These are phyloP conservation scores for Pteronura brasiliensis DNA, from an alignment of 2,113 vertebrate species.

Conservation along the genomic window DNA sequence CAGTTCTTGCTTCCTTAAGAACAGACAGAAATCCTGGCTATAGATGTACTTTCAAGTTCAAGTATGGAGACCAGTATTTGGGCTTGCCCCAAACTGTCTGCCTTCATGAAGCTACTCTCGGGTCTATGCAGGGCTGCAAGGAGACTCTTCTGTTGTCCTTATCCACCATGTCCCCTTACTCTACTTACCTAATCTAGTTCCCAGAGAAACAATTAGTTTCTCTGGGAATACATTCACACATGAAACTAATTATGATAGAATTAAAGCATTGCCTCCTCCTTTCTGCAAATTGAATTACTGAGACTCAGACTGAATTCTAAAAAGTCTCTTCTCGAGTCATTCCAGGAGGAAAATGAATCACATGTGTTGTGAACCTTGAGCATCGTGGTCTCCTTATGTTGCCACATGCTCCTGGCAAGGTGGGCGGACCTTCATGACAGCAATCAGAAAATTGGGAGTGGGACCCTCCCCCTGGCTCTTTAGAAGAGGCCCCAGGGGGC, in stretches of 20 bases:
- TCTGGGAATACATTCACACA: constrained; percentile 29
- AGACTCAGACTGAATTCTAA: constrained; percentile 50
- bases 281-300: constrained; percentile 61
- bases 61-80: background rate
- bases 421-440: background rate
- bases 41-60: background rate
- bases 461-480: background rate
- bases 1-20: background rate
- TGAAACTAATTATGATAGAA: constrained; percentile 66
- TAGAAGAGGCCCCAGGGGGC: background rate
- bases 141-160: background rate
- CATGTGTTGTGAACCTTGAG: background rate
- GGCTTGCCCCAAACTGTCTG: background rate
- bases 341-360: constrained; percentile 39
- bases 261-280: constrained; percentile 38
- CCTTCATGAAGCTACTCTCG: background rate
- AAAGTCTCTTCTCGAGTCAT: constrained; percentile 51
- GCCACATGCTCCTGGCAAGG: background rate
- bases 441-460: background rate
- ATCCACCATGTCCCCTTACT: background rate
- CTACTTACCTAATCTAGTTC: background rate
- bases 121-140: background rate
- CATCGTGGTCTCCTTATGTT: background rate
- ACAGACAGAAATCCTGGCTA: background rate
- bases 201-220: background rate